These are phyloP conservation scores for Spilogale gracilis DNA, from an alignment of 2,113 vertebrate species.

Conservation along the genomic window DNA sequence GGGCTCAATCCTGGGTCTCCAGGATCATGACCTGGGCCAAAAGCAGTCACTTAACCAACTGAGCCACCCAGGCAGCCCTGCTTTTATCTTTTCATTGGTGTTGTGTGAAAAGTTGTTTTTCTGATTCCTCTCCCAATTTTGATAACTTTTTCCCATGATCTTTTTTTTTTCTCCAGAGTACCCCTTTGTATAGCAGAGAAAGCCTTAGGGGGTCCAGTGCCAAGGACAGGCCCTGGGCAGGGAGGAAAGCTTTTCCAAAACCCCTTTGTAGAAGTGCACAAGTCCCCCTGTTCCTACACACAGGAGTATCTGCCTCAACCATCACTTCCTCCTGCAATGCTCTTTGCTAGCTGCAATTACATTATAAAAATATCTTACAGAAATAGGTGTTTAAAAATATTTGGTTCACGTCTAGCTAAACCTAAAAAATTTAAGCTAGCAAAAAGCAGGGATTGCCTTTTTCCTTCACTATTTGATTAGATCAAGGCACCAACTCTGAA, in stretches of 20 bases:
- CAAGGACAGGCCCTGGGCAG: not conserved
- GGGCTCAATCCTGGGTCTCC: no score
- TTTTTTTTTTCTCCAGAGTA: not conserved
- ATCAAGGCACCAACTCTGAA: not conserved
- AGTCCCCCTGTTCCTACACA: not conserved
- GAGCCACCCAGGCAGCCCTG: not conserved
- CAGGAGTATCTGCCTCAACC: not conserved
- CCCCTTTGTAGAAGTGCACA: not conserved
- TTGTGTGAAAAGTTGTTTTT: constrained; percentile 25
- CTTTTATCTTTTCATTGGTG: not conserved
- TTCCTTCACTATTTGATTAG: constrained; percentile 23
- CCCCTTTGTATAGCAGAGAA: not conserved
- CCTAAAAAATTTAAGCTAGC: not conserved
- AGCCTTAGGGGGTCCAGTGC: not conserved
- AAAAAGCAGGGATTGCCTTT: not conserved
- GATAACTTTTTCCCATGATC: not conserved
- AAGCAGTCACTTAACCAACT: no score
- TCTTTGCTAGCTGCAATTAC: not conserved
- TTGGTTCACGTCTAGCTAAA: not conserved
- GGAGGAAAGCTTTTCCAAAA: not conserved
- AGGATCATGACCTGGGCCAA: no score
- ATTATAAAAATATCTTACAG: not conserved
- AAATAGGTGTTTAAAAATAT: not conserved
- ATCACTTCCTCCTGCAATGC: not conserved
- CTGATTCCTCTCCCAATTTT: not conserved